Base-by-base conservation (phyloP, 2,888 invertebrate genomes). In the Desoria tigrina region DNA sequence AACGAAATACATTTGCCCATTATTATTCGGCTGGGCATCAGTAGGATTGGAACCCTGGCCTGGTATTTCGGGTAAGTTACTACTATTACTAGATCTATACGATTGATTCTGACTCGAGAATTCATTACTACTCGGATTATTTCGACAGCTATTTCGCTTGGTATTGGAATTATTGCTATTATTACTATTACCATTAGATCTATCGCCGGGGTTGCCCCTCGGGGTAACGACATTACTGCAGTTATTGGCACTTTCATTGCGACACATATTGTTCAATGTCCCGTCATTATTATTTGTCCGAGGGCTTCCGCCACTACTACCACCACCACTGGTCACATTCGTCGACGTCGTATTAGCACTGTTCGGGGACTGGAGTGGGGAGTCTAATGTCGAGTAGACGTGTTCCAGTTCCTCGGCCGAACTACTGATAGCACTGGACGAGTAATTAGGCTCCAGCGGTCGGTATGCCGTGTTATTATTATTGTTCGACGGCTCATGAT, bases 1-100 rank as follows among this genome's bases (percentile, higher is more conserved):
- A 21, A 70, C 70, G 64, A 70, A 70, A 53, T 70, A 70, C 70
- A 70, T 70, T 51, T 62, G 62, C 21, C 70, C 70, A 49, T 67
- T 65, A 21, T 54, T 65, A 51, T 39, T 49, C 28, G 45, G 56
- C 28, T 39, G 56, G 26, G 42, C 6, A 18, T 45, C 45, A 21
- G 4, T 21, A 4, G 45, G 45, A 45, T 16, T 18, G 9, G n/a
- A 45, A 21, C n/a, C 7, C 4, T 45, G 45, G 21, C 9, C 9
- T 45, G 45, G 45, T 45, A 45, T 11, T 6, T 51, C 51, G 45
- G 45, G 45, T 16, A 18, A 16, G 21, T 59, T 50, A 32, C 49
- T 50, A 6, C 37, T 42, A 64, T 55, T 49, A 26, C 61, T 57
- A 54, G 18, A 54, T 28, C n/a, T 51, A 54, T 7, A 16, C 1